Evolutionary conservation across 2,888 invertebrate genomes (phyloP), one percentile per base, ranked within the genome.

Genomic region (Hirtodrosophila cameraria): DNA sequence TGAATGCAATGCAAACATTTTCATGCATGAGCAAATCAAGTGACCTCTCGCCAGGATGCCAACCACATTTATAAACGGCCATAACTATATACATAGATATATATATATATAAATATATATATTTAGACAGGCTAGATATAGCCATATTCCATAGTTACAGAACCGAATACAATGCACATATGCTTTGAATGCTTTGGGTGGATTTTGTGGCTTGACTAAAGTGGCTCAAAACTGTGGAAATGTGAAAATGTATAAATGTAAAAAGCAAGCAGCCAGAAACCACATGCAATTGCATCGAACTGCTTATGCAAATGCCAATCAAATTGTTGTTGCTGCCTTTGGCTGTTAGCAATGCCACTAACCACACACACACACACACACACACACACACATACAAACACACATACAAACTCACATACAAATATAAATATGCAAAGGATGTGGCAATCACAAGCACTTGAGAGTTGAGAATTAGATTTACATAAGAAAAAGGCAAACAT

Each of bases 241-340:
- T 39, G 43, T 43, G n/a, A n/a, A n/a, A n/a, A n/a, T n/a, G n/a
- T n/a, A n/a, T n/a, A n/a, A n/a, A n/a, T n/a, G n/a, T n/a, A n/a
- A n/a, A n/a, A n/a, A n/a, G n/a, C n/a, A n/a, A 16, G 30, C 25
- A 39, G 8, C 25, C 12, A 45, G n/a, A n/a, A 63, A 62, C 74
- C 66, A 30, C 67, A 63, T 49, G 70, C 63, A 86, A 84, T 69
- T 77, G 78, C 82, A 86, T 81, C 75, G 84, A 81, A 84, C 82
- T 84, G 85, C 87, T 83, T 83, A 86, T 83, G 82, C 78, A 83
- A 83, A 83, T 81, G 86, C 69, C 86, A 82, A 82, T 82, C 86
- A 77, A 86, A 86, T 74, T 80, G 69, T 63, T 86, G 70, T 65
- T 75, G 53, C 80, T 45, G 25, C 25, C 50, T 15, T 7, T 12